Base-by-base conservation (phyloP, 2,888 invertebrate genomes). In the Latrodectus elegans region DNA sequence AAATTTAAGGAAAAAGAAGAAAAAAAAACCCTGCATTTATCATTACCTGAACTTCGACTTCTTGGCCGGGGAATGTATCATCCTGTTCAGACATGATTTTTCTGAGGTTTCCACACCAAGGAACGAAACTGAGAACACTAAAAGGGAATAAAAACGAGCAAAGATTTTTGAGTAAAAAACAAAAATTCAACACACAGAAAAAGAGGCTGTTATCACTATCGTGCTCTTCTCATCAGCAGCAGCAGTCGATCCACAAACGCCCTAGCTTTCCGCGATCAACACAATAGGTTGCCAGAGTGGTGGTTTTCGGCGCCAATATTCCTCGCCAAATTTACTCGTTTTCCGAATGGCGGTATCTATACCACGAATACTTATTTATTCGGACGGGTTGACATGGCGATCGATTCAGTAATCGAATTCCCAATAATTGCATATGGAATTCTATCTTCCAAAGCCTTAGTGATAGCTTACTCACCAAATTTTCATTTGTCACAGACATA, bases 21-120 rank as follows among this genome's bases (percentile, higher is more conserved):
- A 53, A 76, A 75, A 71, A 60, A 68, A 83, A 67, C 38, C 64
- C 1, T n/a, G 8, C 17, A 51, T 14, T 74, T 55, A 14, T 70
- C 82, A 60, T 60, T 67, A 88, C 88, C 80, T 83, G 73, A 53
- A 70, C 74, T 84, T 88, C 88, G 71, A 88, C 75, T 72, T 88
- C 88, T 75, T 88, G 88, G 15, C 88, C 88, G 52, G 88, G 88
- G 88, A 88, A 88, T 76, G 84, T 84, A 88, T 88, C 88, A 80
- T 88, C 88, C 88, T 88, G 88, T 80, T 88, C 88, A 64, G 88
- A 88, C 88, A 88, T 88, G 85, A 49, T 78, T 75, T 49, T 53
- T n/a, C 38, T 70, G 38, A 51, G 72, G 65, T 74, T 64, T 22
- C 70, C 52, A 53, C 78, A 85, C 85, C 85, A 85, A 73, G 73